Evolutionary conservation across 2,888 invertebrate species (phyloP), one percentile per base, ranked within the genome.

Genomic region (Drosophila siamana): DNA sequence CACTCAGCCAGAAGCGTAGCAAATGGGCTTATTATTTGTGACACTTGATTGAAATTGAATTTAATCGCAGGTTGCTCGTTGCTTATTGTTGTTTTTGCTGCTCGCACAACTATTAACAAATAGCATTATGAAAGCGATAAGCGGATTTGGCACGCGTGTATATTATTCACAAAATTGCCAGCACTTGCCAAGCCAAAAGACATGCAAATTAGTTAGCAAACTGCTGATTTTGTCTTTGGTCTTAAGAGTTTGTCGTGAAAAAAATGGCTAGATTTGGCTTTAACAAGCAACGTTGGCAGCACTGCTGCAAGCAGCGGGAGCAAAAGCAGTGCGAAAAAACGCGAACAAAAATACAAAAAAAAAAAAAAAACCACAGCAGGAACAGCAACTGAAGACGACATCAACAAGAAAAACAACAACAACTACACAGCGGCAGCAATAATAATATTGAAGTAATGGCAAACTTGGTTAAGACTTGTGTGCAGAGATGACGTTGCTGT

Each of bases 401-500:
- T 43, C 46, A 52, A 55, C 43, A 63, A 22, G 40, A 43, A 9
- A 33, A 56, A 8, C 15, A 33, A 19, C 13, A 54, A 8, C 33
- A 30, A 5, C 19, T 24, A 3, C 50, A 36, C 56, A 41, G 7
- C 56, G 15, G 19, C 43, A 30, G 19, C 57, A 26, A 16, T 40
- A 15, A 33, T 22, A 60, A 13, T 33, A 41, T 26, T 52, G 40
- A 15, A 33, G 43, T 24, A 50, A 55, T 19, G 47, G 63, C 33
- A 63, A 74, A 64, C 43, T 62, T 59, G 66, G 56, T 52, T 63
- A 52, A 48, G 55, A 50, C 44, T 70, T 59, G 22, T 50, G 44
- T 9, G 28, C 9, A 28, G 9, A 64, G 61, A 69, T 61, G 74
- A 69, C 62, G 74, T 69, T 64, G 74, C 56, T 62, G 55, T 43